Percentiles rank a stretch among this genome's conserved stretches.
phyloP scores from a whole-genome alignment of 2,113 vertebrate species.

The Spea bombifrons region DNA sequence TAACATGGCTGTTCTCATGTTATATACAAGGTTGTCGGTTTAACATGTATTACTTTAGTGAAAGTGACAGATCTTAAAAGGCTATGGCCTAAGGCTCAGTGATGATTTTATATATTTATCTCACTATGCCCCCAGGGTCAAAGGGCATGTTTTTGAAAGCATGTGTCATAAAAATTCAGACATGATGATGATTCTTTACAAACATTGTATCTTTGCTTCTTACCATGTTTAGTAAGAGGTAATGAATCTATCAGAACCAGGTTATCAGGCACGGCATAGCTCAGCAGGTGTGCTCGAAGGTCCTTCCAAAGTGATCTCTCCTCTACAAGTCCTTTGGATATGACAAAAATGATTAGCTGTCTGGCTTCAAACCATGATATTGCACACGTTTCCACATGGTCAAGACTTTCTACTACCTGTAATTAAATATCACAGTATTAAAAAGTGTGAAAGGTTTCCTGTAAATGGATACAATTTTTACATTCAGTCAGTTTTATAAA shows the following conservation, averaged over 20 bases:
- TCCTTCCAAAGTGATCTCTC: conserved; percentile 60
- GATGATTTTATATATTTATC: no score
- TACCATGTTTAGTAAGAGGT: conserved; percentile 84
- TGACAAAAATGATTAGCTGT: conserved; percentile 80
- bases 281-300: conserved; percentile 70
- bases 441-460: neutral
- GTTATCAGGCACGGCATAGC: conserved; percentile 78
- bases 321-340: conserved; percentile 58
- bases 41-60: no score
- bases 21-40: no score
- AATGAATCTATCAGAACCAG: conserved; percentile 73
- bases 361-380: conserved; percentile 68
- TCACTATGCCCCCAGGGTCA: no score
- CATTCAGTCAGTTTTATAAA: no score
- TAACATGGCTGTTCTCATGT: no score
- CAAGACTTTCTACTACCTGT: conserved; percentile 73
- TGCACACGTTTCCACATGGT: conserved; percentile 77
- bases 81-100: no score
- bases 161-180: no score
- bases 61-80: no score
- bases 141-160: no score
- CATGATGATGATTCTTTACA: no score
- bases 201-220: conserved; percentile 26
- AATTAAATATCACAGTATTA: conserved; percentile 44
- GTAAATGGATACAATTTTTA: no score